A percentile compares a stretch with the other conserved stretches of the same genome.
Conservation (phyloP, 2,888 invertebrate genomes). For the Amiota mariae region DNA sequence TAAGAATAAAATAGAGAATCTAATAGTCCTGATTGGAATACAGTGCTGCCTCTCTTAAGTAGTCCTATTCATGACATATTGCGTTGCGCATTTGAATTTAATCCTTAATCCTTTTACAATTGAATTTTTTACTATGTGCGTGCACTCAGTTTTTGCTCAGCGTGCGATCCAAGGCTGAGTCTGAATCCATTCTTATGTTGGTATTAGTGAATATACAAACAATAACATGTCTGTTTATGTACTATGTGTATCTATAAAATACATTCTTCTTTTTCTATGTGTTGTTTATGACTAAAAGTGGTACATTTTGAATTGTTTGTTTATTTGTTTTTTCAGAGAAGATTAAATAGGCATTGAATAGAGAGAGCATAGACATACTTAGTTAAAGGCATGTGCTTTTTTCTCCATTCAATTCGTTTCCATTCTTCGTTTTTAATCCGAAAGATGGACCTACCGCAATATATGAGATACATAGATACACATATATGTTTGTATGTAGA, state of each 20-base stretch:
- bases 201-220: conserved; percentile 40
- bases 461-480: background rate
- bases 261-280: conserved; percentile 19
- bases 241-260: background rate
- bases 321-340: background rate
- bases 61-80: conserved; percentile 50
- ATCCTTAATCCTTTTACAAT: conserved; percentile 69
- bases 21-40: no score
- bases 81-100: conserved; percentile 68
- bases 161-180: conserved; percentile 39
- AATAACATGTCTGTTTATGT: conserved; percentile 18
- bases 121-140: conserved; percentile 59
- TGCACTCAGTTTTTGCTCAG: conserved; percentile 44
- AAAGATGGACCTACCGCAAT: conserved; percentile 13
- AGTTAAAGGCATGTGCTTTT: background rate
- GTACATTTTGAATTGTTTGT: background rate
- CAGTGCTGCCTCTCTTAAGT: conserved; percentile 36
- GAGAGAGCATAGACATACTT: background rate
- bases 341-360: background rate
- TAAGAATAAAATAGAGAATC: conserved; percentile 31
- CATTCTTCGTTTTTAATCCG: background rate
- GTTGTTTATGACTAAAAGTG: conserved; percentile 2
- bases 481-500: no score
- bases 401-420: background rate
- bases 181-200: conserved; percentile 40